A percentile compares a stretch with the other conserved stretches of the same genome.
Evolutionary conservation across 2,113 vertebrate species (phyloP).

Genomic region (Lucifuga dentata): DNA sequence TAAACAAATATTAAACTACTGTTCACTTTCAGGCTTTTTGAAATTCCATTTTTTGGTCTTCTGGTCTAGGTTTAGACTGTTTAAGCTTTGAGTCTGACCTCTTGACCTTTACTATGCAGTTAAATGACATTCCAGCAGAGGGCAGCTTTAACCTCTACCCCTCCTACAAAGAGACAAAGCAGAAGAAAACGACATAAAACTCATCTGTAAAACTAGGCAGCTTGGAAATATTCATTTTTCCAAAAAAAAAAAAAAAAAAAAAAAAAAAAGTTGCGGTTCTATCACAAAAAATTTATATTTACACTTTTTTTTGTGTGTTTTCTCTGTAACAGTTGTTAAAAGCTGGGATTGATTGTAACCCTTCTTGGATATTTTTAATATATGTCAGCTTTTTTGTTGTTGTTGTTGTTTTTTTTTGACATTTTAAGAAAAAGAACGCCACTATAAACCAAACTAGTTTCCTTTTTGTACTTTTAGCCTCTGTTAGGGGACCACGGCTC

Average conservation of each 20-base stretch:
- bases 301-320: conserved; percentile 69
- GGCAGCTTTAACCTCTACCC: conserved; percentile 63
- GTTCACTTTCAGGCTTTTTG: background rate
- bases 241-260: conserved; percentile 29
- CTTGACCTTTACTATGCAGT: conserved; percentile 67
- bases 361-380: conserved; percentile 57
- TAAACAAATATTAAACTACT: background rate
- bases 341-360: conserved; percentile 31
- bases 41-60: conserved; percentile 1
- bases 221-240: conserved; percentile 86
- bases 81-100: conserved; percentile 41
- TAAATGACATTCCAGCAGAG: conserved; percentile 84
- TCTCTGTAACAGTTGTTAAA: conserved; percentile 69
- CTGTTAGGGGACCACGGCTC: conserved; percentile 47
- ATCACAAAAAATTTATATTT: conserved; percentile 74
- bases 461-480: conserved; percentile 30
- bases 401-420: conserved; percentile 48
- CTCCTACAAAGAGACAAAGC: conserved; percentile 51
- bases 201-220: conserved; percentile 85
- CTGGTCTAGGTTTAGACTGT: background rate
- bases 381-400: too few relatives aligned
- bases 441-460: conserved; percentile 42
- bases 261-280: conserved; percentile 52
- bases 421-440: conserved; percentile 30
- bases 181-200: conserved; percentile 25